Evolutionary conservation across 1,140 invertebrate species (phyloP).

Genomic region (Chlorops oryzae): DNA sequence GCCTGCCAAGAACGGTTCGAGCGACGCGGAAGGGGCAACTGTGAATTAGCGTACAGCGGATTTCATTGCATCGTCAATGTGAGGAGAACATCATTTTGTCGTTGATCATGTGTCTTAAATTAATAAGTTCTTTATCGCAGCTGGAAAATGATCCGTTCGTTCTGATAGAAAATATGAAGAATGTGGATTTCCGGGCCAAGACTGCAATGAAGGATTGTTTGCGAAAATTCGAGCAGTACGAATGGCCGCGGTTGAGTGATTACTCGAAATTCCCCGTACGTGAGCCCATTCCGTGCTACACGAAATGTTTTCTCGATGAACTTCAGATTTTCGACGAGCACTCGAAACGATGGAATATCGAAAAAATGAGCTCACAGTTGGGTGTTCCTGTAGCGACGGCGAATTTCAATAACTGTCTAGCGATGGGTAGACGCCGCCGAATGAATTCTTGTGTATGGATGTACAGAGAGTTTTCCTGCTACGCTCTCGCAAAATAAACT

Average conservation of each 20-base stretch:
- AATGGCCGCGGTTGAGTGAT: constrained; percentile 24
- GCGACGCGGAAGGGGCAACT: constrained; percentile 17
- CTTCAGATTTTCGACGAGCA: constrained; percentile 28
- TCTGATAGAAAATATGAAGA: constrained; percentile 32
- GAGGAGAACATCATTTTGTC: constrained; percentile 10
- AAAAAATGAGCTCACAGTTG: constrained; percentile 22
- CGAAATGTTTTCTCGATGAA: constrained; percentile 29
- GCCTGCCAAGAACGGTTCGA: constrained; percentile 27
- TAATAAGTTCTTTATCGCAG: constrained; percentile 13
- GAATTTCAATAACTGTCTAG: constrained; percentile 12
- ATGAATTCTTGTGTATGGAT: constrained; percentile 26
- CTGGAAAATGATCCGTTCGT: constrained; percentile 37
- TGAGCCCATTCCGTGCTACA: constrained; percentile 38
- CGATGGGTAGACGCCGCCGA: constrained; percentile 12
- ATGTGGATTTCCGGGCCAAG: constrained; percentile 23
- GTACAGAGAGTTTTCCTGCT: constrained; percentile 40
- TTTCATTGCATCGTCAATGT: constrained; percentile 39
- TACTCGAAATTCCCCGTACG: constrained; percentile 23
- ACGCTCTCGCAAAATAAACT: constrained; percentile 26
- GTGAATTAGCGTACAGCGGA: constrained; percentile 32
- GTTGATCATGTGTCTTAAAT: background rate
- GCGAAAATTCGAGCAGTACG: constrained; percentile 20
- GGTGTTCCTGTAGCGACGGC: constrained; percentile 24
- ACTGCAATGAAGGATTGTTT: constrained; percentile 38
- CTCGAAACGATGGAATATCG: constrained; percentile 28